Conservation (phyloP, 1,140 invertebrate genomes). For the Chlorops oryzae region DNA sequence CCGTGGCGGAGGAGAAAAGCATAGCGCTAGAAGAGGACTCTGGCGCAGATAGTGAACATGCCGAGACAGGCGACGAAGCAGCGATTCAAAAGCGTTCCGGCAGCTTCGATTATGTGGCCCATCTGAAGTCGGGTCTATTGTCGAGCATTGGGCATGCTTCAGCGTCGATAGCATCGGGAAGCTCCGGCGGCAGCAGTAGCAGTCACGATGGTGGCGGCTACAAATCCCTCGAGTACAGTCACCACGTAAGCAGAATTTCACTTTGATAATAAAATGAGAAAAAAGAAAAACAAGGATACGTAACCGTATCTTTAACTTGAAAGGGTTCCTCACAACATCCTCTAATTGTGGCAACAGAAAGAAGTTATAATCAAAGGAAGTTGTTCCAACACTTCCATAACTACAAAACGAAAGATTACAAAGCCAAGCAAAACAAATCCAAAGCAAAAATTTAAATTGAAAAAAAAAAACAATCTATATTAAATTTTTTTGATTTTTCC, state of each 20-base stretch:
- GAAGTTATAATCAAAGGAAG: too few species aligned
- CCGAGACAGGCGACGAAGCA: slow-evolving; percentile 37
- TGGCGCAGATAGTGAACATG: slow-evolving; percentile 37
- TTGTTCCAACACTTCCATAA: too few species aligned
- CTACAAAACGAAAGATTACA: too few species aligned
- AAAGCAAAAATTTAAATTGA: background rate
- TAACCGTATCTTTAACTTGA: too few species aligned
- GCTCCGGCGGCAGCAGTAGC: slow-evolving; percentile 51
- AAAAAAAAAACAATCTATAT: background rate
- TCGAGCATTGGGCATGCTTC: slow-evolving; percentile 54
- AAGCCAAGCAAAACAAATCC: too few species aligned
- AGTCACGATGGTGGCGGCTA: slow-evolving; percentile 50
- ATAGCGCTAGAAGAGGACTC: slow-evolving; percentile 39
- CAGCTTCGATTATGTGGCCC: slow-evolving; percentile 48
- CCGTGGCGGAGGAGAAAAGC: slow-evolving; percentile 33
- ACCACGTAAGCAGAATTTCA: slow-evolving; percentile 46
- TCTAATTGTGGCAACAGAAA: too few species aligned
- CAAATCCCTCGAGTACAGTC: slow-evolving; percentile 44
- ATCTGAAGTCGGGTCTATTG: slow-evolving; percentile 50
- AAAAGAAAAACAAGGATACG: too few species aligned
- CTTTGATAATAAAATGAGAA: too few species aligned
- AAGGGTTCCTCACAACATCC: too few species aligned
- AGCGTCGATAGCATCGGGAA: slow-evolving; percentile 52
- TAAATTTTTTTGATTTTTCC: slow-evolving; percentile 8
- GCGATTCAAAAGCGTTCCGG: slow-evolving; percentile 44